Conservation (phyloP, 1,140 invertebrate genomes). For the Atopsyche davidsoni region DNA sequence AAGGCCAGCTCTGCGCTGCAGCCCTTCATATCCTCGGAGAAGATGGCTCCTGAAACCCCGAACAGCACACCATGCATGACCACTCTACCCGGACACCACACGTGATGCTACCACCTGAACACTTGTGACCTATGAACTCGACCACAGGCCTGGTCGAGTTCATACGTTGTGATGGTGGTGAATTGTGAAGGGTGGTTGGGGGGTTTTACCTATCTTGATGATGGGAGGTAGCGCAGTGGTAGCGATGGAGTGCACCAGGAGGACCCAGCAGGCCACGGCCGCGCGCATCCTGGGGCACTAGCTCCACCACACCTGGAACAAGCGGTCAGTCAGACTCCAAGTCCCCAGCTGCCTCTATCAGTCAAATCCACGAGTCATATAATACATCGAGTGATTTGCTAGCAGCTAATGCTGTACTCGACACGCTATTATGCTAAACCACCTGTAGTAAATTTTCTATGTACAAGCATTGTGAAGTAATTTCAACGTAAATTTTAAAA, state of each 20-base stretch:
- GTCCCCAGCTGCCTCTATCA: too few species aligned
- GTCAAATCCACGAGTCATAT: too few species aligned
- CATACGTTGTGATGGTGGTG: too few species aligned
- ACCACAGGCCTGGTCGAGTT: too few species aligned
- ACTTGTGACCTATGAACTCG: too few species aligned
- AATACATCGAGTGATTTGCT: too few species aligned
- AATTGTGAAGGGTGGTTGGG: not conserved
- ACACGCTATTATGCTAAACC: too few species aligned
- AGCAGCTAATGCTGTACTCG: too few species aligned
- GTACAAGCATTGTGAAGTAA: too few species aligned
- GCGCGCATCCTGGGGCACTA: constrained; percentile 38
- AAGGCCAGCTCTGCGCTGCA: constrained; percentile 81
- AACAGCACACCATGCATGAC: not conserved
- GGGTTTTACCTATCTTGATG: constrained; percentile 63
- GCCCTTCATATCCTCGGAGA: constrained; percentile 81
- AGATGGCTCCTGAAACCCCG: constrained; percentile 76
- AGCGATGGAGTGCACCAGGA: constrained; percentile 41
- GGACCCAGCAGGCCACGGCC: constrained; percentile 39
- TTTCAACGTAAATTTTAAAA: too few species aligned
- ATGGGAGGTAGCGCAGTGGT: constrained; percentile 55
- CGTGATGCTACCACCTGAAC: not conserved
- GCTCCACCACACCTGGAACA: constrained; percentile 4
- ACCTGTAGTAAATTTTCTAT: too few species aligned
- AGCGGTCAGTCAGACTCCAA: too few species aligned
- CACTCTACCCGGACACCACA: not conserved